Evolutionary conservation across 2,113 vertebrate species (phyloP).

Genomic region (Cepphus grylle): DNA sequence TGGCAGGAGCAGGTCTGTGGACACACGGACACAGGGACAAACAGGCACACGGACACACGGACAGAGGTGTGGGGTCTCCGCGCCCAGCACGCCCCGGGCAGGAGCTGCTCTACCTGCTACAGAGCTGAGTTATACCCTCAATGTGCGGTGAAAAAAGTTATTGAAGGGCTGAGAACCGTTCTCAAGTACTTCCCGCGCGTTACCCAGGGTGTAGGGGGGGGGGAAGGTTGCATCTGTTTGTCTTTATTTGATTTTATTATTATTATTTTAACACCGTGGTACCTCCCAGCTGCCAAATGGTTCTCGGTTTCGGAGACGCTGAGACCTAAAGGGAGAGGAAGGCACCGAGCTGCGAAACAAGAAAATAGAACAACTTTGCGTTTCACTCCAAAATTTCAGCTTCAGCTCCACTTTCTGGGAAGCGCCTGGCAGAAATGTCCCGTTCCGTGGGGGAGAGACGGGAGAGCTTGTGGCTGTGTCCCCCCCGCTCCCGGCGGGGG

Average conservation of each 20-base stretch:
- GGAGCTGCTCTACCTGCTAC: background rate
- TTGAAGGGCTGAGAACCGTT: background rate
- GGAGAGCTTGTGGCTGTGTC: background rate
- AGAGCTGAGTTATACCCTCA: background rate
- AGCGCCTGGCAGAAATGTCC: background rate
- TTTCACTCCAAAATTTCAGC: background rate
- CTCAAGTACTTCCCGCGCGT: rapidly evolving
- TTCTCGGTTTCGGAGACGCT: background rate
- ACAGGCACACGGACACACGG: no score
- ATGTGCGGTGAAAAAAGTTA: background rate
- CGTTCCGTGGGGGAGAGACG: background rate
- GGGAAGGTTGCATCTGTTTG: background rate
- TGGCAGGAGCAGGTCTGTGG: background rate
- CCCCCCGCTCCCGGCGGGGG: no score
- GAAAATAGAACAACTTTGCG: background rate
- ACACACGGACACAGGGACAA: background rate
- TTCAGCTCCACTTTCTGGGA: background rate
- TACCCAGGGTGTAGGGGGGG: rapidly evolving
- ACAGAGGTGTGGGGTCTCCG: background rate
- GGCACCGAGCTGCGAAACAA: background rate
- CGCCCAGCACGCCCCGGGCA: background rate
- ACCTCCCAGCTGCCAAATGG: background rate
- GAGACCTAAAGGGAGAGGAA: background rate
- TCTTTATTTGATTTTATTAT: background rate
- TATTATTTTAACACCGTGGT: background rate